Evolutionary conservation across 2,797 vertebrate genomes (phyloP), one percentile per base, ranked within the genome.

Genomic region (Simalia tracyae): DNA sequence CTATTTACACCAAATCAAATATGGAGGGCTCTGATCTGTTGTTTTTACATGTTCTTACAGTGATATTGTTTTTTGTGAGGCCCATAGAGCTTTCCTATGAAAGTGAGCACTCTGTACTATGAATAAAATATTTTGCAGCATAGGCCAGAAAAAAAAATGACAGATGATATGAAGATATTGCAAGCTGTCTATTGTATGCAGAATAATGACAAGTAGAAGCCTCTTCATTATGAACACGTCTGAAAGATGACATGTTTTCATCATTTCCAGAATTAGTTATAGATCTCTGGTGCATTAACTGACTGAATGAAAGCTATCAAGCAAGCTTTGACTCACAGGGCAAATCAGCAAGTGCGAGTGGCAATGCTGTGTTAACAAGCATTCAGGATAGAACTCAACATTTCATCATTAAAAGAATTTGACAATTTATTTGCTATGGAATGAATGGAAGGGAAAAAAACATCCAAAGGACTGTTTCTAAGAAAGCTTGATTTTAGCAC

Each of bases 161-260:
- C 90, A 92, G 94, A 91, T 94, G 93, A 93, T 95, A 90, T 93
- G 76, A 90, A 94, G 92, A 93, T 96, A 95, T 94, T 96, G 94
- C 90, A 95, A 95, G 95, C 95, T 94, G 94, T 96, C 96, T 97
- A 96, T 96, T 96, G 95, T 96, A 95, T 94, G 93, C 91, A 97
- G 95, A 96, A 36, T 36, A 36, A 36, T 36, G 96, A 97, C 96
- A 96, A 96, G 97, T 93, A 95, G 94, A 97, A 95, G 94, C 86
- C 46, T 96, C 91, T 94, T 96, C 94, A 46, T 96, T 96, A 95
- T 94, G 95, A 97, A 97, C 94, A 96, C 96, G 97, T 97, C 97
- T 97, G 93, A 95, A 96, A 96, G 95, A 96, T 96, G 96, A 96
- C 96, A 96, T 96, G 95, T 97, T 96, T 97, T 96, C 96, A 96